phyloP scores from a whole-genome alignment of 2,888 invertebrate species.

The Stenotaenia linearis region DNA sequence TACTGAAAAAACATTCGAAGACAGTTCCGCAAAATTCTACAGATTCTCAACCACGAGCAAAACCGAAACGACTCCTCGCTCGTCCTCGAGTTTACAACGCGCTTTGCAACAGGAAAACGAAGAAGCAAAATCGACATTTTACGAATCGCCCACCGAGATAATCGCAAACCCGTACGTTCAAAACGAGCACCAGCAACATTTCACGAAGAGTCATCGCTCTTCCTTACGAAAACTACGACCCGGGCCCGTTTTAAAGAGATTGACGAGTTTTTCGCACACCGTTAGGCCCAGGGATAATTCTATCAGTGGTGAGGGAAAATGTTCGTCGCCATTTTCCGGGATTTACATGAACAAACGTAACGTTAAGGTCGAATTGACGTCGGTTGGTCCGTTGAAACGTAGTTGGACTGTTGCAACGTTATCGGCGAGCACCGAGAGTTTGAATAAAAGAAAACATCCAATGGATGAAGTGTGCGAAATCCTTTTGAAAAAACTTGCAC shows the following conservation, averaged over 20 bases:
- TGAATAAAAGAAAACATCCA: background rate
- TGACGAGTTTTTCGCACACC: background rate
- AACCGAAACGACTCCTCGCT: background rate
- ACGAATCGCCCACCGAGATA: background rate
- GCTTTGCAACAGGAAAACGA: background rate
- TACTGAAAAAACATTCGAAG: background rate
- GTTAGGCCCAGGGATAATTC: background rate
- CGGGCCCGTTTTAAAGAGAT: background rate
- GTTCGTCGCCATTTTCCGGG: background rate
- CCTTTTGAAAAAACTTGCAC: background rate
- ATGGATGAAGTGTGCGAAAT: background rate
- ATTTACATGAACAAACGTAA: background rate
- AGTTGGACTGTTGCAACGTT: background rate
- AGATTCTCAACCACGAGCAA: background rate
- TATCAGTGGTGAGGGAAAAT: too few species aligned
- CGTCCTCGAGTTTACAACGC: background rate
- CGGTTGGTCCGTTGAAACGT: background rate
- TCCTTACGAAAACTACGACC: background rate
- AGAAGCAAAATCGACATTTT: background rate
- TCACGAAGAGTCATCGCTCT: background rate
- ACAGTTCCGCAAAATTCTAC: background rate
- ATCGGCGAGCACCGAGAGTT: background rate
- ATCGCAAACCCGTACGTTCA: background rate
- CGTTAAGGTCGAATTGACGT: background rate
- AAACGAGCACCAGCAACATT: background rate